Evolutionary conservation across 2,888 invertebrate genomes (phyloP).

Genomic region (Agrilus biguttatus): DNA sequence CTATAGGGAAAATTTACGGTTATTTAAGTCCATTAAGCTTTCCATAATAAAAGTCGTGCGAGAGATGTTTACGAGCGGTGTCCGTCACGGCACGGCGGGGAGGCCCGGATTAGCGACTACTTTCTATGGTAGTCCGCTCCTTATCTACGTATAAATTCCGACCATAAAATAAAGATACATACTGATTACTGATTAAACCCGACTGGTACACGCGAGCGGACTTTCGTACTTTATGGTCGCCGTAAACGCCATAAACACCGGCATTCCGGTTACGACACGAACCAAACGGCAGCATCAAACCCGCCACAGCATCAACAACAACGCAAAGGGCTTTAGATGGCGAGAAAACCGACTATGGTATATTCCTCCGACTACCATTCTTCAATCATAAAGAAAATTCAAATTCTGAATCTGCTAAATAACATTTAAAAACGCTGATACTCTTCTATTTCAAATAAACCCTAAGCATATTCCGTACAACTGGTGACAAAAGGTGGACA

Average conservation of each 20-base stretch:
- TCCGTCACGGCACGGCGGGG: constrained; percentile 14
- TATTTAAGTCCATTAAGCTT: constrained; percentile 22
- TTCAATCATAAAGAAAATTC: too few relatives aligned
- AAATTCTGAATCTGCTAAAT: too few relatives aligned
- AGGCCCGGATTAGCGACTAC: constrained; percentile 12
- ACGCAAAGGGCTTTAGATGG: too few relatives aligned
- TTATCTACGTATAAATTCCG: constrained; percentile 25
- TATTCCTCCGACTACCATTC: too few relatives aligned
- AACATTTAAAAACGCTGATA: too few relatives aligned
- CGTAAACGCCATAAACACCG: constrained; percentile 29
- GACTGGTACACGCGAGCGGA: constrained; percentile 25
- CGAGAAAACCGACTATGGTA: too few relatives aligned
- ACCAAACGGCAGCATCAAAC: too few relatives aligned
- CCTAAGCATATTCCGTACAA: too few relatives aligned
- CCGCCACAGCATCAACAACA: too few relatives aligned
- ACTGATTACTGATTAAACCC: constrained; percentile 30
- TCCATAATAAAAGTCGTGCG: constrained; percentile 22
- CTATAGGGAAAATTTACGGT: constrained; percentile 21
- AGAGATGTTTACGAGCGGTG: constrained; percentile 20
- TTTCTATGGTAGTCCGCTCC: constrained; percentile 21
- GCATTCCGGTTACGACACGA: constrained; percentile 17
- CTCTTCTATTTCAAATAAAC: too few relatives aligned
- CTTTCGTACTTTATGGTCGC: constrained; percentile 26
- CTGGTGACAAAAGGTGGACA: too few relatives aligned
- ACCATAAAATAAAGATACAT: constrained; percentile 29